Base-by-base conservation (phyloP, 2,888 invertebrate species). In the Sussaba pulchella region DNA sequence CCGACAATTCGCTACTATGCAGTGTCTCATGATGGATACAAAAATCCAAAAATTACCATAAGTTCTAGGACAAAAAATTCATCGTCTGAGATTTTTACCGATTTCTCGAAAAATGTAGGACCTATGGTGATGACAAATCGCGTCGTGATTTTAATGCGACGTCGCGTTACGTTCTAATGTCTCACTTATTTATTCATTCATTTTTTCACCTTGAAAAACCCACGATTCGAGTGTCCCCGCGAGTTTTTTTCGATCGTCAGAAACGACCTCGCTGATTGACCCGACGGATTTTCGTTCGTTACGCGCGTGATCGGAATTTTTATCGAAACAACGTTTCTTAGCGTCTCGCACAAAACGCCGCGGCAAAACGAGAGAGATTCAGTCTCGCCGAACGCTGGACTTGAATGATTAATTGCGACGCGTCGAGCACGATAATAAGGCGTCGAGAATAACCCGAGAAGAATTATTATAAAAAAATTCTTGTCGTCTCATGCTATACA, bases 391-490 rank as follows among this genome's bases (percentile, higher is more conserved):
- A 19, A 14, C 75, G 74, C 57, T 57, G 71, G 81, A 67, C 78
- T 47, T 47, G 75, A 82, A 78, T 78, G 78, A 82, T 70, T 71
- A 82, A 69, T 78, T 57, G 36, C 57, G 66, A 78, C 81, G 81
- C 64, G 74, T 54, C 63, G 59, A 41, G 74, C 70, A 77, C 77
- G 43, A 59, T 57, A 72, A 81, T 81, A 61, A 81, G 81, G 19
- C 73, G n/a, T 39, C 14, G 67, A 52, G 50, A 72, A 61, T 69
- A 24, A 39, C 45, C n/a, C 31, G 61, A 39, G 45, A 52, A 21
- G 69, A 67, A 69, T 64, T 54, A 71, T 52, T 47, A 59, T 54
- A 36, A 41, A 26, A 31, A 59, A 39, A 61, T 72, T 52, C 19
- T 67, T 59, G 19, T 50, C 39, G 43, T 69, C 41, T 36, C 19